A percentile compares a stretch with the other conserved stretches of the same genome.
phyloP scores from a whole-genome alignment of 1,140 invertebrate species.

The Tetragnatha versicolor region DNA sequence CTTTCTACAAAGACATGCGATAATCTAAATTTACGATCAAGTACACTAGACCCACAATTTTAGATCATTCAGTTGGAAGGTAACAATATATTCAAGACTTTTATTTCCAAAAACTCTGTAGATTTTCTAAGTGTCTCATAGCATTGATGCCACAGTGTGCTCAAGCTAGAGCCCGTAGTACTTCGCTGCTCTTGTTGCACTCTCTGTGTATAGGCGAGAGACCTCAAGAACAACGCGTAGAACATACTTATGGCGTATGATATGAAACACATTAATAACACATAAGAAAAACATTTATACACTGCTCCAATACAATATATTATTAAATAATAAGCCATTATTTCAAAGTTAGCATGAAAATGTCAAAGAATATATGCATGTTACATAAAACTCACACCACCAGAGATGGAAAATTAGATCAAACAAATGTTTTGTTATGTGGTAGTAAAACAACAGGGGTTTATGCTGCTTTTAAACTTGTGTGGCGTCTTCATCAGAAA shows the following conservation, averaged over 20 bases:
- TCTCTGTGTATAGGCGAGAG: constrained; percentile 13
- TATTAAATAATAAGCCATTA: constrained; percentile 13
- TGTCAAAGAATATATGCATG: constrained; percentile 21
- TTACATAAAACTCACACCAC: constrained; percentile 32
- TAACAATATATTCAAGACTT: constrained; percentile 36
- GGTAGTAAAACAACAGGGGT: too few relatives aligned
- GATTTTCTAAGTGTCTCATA: constrained; percentile 34
- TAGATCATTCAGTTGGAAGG: constrained; percentile 45
- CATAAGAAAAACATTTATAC: constrained; percentile 41
- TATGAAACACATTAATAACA: constrained; percentile 48
- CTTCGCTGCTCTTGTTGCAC: constrained; percentile 5
- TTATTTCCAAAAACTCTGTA: constrained; percentile 34
- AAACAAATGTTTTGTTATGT: too few relatives aligned
- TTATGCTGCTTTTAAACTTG: too few relatives aligned
- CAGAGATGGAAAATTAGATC: constrained; percentile 27
- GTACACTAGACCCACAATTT: constrained; percentile 50
- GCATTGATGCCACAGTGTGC: constrained; percentile 20
- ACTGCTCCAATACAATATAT: constrained; percentile 9
- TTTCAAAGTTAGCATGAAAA: not conserved
- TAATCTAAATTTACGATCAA: constrained; percentile 41
- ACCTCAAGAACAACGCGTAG: constrained; percentile 35
- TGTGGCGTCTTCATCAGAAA: too few relatives aligned
- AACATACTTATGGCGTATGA: constrained; percentile 42
- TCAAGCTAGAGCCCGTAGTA: constrained; percentile 9
- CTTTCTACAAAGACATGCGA: constrained; percentile 44